Evolutionary conservation across 2,888 invertebrate genomes (phyloP).

Genomic region (Plebejus argus): DNA sequence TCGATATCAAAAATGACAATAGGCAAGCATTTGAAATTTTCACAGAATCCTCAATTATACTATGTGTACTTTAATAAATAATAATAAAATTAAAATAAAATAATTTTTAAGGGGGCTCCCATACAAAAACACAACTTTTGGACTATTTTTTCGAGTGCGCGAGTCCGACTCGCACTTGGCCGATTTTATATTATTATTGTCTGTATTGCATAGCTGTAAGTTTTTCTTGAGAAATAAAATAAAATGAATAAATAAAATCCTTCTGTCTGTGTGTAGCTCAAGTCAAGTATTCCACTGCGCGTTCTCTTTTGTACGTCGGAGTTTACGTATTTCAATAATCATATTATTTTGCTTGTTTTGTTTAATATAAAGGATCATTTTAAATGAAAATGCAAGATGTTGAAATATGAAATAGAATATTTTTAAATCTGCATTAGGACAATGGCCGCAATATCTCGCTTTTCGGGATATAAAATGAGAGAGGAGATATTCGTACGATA

Average conservation of each 20-base stretch:
- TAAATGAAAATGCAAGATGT: not conserved
- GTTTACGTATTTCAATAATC: conserved; percentile 16
- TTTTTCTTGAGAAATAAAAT: too few relatives aligned
- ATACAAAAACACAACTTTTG: too few relatives aligned
- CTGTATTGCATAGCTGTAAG: too few relatives aligned
- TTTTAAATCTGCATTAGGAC: not conserved
- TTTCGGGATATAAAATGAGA: not conserved
- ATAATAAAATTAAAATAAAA: too few relatives aligned
- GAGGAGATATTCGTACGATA: not conserved
- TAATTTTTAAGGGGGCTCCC: too few relatives aligned
- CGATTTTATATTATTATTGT: too few relatives aligned
- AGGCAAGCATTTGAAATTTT: too few relatives aligned
- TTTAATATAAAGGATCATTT: not conserved
- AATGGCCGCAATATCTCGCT: not conserved
- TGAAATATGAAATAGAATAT: not conserved
- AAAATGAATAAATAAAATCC: not conserved
- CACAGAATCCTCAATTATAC: too few relatives aligned
- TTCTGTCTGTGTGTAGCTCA: not conserved
- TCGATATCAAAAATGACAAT: too few relatives aligned
- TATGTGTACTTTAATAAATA: too few relatives aligned
- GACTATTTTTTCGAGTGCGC: too few relatives aligned
- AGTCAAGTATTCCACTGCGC: conserved; percentile 12
- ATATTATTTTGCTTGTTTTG: conserved; percentile 9
- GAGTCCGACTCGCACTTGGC: too few relatives aligned
- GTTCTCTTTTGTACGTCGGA: not conserved